Base-by-base conservation (phyloP, 1,140 invertebrate genomes). In the Trialeurodes vaporariorum region DNA sequence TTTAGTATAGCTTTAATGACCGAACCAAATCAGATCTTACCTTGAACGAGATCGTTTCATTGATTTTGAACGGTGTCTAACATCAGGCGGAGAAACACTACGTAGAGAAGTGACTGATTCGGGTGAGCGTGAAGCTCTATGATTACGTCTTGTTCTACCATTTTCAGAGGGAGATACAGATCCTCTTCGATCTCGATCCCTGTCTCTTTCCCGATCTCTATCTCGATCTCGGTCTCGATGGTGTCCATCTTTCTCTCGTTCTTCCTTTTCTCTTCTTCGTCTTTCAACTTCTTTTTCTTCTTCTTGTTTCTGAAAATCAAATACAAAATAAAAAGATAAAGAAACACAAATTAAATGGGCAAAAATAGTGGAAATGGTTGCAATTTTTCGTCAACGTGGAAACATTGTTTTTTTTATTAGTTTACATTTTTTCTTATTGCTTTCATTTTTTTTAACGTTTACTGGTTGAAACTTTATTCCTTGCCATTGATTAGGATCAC, bases 221-320 rank as follows among this genome's bases (percentile, higher is more conserved):
- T 79, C 77, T 22, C 77, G 68, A 69, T 81, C 77, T 21, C 80
- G 72, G 61, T 81, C 79, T 60, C 78, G 70, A 67, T 80, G 73
- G 67, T 76, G 77, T 72, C 79, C 77, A 1, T 79, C 73, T 66
- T 79, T 80, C 63, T 80, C 80, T 25, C 78, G 74, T 67, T 79
- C 78, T 64, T 81, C 79, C 64, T 80, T 80, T 25, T 82, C 78
- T 24, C 77, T 72, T 27, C 75, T 71, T 61, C 77, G 76, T 25
- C 77, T 68, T 65, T 80, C 78, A 1, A 75, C 72, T 65, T 76
- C 74, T 77, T 74, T 74, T 66, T 75, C 73, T 68, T 75, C 72
- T 67, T 87, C 85, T 80, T 86, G 84, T 81, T 86, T 86, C 83
- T 85, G 81, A 72, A 83, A 82, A 81, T 9, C 34, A 49, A 49